Base-by-base conservation (phyloP, 2,113 vertebrate species). In the Bambusicola thoracicus region DNA sequence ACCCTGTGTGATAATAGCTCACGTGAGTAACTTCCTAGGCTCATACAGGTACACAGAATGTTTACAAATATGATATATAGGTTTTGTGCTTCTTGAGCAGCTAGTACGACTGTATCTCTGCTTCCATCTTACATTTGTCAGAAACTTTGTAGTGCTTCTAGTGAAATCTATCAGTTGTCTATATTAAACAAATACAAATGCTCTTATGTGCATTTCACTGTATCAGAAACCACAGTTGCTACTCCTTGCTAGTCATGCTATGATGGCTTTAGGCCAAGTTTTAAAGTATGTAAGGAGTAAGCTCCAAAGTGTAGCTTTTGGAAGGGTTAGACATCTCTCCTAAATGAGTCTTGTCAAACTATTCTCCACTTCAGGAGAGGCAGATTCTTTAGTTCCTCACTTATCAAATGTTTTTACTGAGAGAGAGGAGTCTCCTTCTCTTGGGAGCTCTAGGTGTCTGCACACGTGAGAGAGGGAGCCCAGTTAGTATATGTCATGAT, bases 291-390 rank as follows among this genome's bases (percentile, higher is more conserved):
- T 55, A 20, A 85, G 38, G 11, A 63, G 6, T 32, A 82, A 85
- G 30, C 1, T 81, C 53, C 40, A 10, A 73, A 74, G 7, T 46
- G 24, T 43, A 78, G 56, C 38, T 59, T 3, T 67, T 89, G 55
- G 38, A 83, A 68, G 43, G 11, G 2, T 85, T 44, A 77, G 32
- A 83, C 46, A 59, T 34, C 14, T 48, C 83, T 63, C 30, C 59
- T 36, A 8, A 0, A 0, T 62, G 40, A 49, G 0, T 59, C 29
- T 34, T 51, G 22, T 74, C 66, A 32, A 75, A 78, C 49, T 46
- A 48, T 53, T 70, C 43, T 80, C 6, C 38, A n/a, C 17, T 19
- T 85, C 72, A n/a, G 24, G 27, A 79, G 5, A 53, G 32, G 2
- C 13, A 55, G 8, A 13, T 32, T 74, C 32, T 68, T 87, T 25